Evolutionary conservation across 2,888 invertebrate species (phyloP), one percentile per base, ranked within the genome.

Genomic region (Caenorhabditis angaria): DNA sequence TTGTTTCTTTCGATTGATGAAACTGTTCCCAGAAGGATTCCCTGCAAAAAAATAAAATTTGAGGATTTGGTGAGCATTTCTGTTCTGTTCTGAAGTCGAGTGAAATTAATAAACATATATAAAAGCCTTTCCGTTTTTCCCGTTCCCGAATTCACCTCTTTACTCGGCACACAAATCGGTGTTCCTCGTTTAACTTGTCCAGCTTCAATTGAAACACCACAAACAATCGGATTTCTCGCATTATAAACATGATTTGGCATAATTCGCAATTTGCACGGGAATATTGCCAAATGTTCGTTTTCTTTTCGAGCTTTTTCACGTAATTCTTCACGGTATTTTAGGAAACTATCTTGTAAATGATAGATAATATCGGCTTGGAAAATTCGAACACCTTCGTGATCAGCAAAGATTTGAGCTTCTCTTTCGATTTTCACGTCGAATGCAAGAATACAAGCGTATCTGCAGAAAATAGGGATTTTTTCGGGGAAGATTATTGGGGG

Each of bases 331-430:
- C 95, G 71, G 65, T 87, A 86, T 65, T 86, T 87, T 28, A 87
- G 62, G 90, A 99, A 99, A 89, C 94, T 93, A 89, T 99, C 99
- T 90, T 97, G 97, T 88, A 99, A 91, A 90, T 99, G 99, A 90
- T 99, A 99, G 88, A 99, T 99, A 88, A 99, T 99, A 90, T 99
- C 97, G 8, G 99, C 99, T 77, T 89, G 88, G 91, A 99, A 99
- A 88, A 99, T 94, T 90, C 93, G 94, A 63, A 97, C 95, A 65
- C 94, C 94, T 71, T 96, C 89, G 68, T 92, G 91, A 88, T 99
- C 97, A 0, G 99, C 99, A 89, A 97, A 90, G 87, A 97, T 96
- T 90, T 99, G 97, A 1, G 97, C 99, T 88, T 99, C 99, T 69
- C 94, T 92, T 88, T 99, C 99, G 65, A 97, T 92, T 27, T 80